These are phyloP conservation scores for Chiloscyllium plagiosum DNA, from an alignment of 2,113 vertebrate genomes.

Conservation along the genomic window DNA sequence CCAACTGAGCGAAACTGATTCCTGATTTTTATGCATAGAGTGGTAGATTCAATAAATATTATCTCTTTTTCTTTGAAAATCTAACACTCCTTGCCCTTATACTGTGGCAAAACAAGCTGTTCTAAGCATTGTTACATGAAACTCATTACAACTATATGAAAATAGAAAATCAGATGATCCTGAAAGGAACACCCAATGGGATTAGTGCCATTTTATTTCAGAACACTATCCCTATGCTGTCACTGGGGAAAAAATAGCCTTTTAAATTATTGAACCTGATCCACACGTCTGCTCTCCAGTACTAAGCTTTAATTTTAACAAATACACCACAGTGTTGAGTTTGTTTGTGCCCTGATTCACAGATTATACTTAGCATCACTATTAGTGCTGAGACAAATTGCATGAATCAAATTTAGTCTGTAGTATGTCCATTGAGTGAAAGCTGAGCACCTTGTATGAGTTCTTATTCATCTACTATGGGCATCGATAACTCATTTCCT, in stretches of 20 bases:
- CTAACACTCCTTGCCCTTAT: not conserved
- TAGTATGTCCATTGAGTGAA: not conserved
- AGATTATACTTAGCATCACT: not conserved
- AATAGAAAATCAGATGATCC: not conserved
- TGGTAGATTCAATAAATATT: no score
- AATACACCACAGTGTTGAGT: not conserved
- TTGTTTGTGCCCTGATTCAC: not conserved
- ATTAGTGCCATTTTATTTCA: constrained; percentile 2
- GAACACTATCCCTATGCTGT: not conserved
- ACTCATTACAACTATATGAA: not conserved
- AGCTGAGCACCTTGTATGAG: not conserved
- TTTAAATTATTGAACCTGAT: not conserved
- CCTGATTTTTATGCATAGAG: no score
- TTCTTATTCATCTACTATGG: not conserved
- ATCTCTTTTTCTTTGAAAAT: no score
- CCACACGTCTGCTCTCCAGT: not conserved
- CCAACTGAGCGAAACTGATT: no score
- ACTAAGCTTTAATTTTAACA: not conserved
- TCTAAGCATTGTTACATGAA: not conserved
- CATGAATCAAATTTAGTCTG: not conserved
- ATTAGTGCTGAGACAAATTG: not conserved
- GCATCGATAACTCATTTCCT: constrained; percentile 2
- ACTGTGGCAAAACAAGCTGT: not conserved
- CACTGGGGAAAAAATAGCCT: not conserved
- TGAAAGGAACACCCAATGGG: not conserved